Base-by-base conservation (phyloP, 30 jellyfish, hydroid and myxozoan species). In the Aurelia coerulea region DNA sequence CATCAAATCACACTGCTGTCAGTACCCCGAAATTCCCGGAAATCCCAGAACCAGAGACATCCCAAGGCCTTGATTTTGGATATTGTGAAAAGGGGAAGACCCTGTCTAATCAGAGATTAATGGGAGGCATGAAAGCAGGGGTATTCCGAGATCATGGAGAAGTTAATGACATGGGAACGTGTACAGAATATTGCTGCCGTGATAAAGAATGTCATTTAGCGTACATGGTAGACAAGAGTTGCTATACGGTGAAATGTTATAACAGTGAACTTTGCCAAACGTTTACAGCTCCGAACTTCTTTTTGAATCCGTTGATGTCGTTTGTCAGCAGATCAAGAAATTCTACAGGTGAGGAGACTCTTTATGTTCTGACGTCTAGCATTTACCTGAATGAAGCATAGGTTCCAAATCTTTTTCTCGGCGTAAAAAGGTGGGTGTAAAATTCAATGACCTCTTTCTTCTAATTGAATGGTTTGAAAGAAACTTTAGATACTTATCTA, bases 131-230 rank as follows among this genome's bases (percentile, higher is more conserved):
- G 90, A 81, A 88, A 32, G 92, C 98, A 1, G 98, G 98, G 2
- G 81, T 81, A 2, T 93, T 93, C 76, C 80, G 92, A 13, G 96
- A 93, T 62, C 98, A 88, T 49, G 98, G 98, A 2, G 90, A 78
- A 37, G 98, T 93, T 3, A 83, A 66, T 29, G 92, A 88, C 80
- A 65, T 93, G 51, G 96, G 74, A 34, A 88, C 98, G 15, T 93
- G 98, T 50, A 60, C 92, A 2, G 89, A 75, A 39, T 93, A 93
- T 63, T 93, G 98, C 59, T 93, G 98, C 81, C 58, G 79, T 35
- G 98, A 93, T 71, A 88, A 65, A 52, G 90, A 90, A 51, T 93
- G 98, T 63, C 96, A 93, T 68, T 65, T 93, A 56, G 98, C 98
- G 11, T 93, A 93, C 35, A 76, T 93, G 93, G 90, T 93, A 10